Percentiles rank a stretch among this genome's conserved stretches.
Conservation (phyloP, 1,140 invertebrate genomes). For the Ips typographus region DNA sequence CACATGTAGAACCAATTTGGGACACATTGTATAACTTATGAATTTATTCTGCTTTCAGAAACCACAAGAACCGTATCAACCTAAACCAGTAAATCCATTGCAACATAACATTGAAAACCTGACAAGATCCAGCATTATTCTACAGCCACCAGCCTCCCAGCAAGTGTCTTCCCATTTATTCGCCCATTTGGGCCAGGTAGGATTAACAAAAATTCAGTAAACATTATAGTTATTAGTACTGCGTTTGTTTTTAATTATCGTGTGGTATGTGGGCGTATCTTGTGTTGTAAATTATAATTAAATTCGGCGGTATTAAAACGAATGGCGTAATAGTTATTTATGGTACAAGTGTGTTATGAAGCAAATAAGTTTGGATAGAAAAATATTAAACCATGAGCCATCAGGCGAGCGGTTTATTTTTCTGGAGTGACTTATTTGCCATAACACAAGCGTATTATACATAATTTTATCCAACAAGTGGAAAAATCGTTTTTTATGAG, state of each 20-base stretch:
- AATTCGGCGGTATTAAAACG: background rate
- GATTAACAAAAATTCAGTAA: conserved; percentile 1
- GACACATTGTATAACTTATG: no score
- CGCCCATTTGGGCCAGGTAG: conserved; percentile 56
- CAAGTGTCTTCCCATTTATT: conserved; percentile 55
- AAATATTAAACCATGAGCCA: no score
- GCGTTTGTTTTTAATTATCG: no score
- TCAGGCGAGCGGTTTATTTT: no score
- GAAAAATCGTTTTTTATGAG: no score
- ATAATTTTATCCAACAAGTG: no score
- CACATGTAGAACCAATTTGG: no score
- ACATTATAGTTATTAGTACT: background rate
- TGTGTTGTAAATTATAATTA: background rate
- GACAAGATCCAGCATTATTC: conserved; percentile 55
- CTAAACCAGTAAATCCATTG: conserved; percentile 27
- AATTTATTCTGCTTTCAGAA: conserved; percentile 11
- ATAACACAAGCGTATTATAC: no score
- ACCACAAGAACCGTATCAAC: conserved; percentile 15
- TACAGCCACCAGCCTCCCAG: conserved; percentile 53
- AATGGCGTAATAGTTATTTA: no score
- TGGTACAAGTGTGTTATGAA: no score
- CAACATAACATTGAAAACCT: conserved; percentile 47
- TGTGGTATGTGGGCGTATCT: background rate
- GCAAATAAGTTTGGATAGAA: no score
- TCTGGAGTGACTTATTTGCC: no score